Conservation (phyloP, 2,797 vertebrate species). For the Xenentodon cancila region DNA sequence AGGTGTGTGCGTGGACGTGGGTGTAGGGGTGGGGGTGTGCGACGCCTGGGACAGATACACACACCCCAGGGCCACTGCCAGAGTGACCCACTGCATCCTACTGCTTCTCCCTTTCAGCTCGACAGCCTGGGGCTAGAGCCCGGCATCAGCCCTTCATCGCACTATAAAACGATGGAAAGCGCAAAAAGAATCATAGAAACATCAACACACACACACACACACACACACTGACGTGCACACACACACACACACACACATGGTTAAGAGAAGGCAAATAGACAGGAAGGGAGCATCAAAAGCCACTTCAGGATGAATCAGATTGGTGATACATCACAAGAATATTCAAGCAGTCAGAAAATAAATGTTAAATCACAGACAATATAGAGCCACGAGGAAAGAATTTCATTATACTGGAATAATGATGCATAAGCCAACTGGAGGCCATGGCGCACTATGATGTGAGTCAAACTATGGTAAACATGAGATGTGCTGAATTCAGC, state of each 20-base stretch:
- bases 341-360: slow-evolving; percentile 62
- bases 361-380: slow-evolving; percentile 63
- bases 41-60: slow-evolving; percentile 68
- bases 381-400: slow-evolving; percentile 39
- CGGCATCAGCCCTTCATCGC: slow-evolving; percentile 76
- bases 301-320: slow-evolving; percentile 69
- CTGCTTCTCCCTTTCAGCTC: slow-evolving; percentile 77
- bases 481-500: slow-evolving; percentile 1
- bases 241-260: slow-evolving; percentile 23
- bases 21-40: slow-evolving; percentile 76
- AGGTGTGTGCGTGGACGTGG: slow-evolving; percentile 81
- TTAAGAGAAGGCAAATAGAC: slow-evolving; percentile 54
- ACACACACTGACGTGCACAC: slow-evolving; percentile 23
- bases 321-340: slow-evolving; percentile 69
- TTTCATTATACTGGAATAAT: slow-evolving; percentile 63
- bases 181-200: slow-evolving; percentile 15
- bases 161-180: slow-evolving; percentile 54
- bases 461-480: slow-evolving; percentile 36
- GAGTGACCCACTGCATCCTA: slow-evolving; percentile 84
- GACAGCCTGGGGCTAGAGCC: slow-evolving; percentile 77
- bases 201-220: slow-evolving; percentile 12
- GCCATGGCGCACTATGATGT: slow-evolving; percentile 25
- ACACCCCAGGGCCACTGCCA: slow-evolving; percentile 78
- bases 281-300: slow-evolving; percentile 51
- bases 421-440: slow-evolving; percentile 48